Evolutionary conservation across 2,113 vertebrate genomes (phyloP), one percentile per base, ranked within the genome.

Genomic region (Gracilinanus agilis): DNA sequence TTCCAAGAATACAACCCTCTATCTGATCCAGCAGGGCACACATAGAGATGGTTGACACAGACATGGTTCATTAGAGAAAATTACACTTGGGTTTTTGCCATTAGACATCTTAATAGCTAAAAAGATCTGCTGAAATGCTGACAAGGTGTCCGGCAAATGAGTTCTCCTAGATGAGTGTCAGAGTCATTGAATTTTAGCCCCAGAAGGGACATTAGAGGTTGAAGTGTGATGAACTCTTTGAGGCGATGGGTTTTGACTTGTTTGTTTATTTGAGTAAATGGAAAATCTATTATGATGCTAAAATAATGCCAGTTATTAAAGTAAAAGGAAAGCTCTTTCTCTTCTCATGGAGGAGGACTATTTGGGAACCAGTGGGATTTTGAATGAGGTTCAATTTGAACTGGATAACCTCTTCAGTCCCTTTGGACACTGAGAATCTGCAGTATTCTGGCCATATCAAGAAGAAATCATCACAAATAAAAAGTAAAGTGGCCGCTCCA

Each of bases 171-270:
- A 83, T 40, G n/a, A 83, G 67, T 34, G 19, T 40, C 67, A 83
- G 19, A 83, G 23, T 83, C n/a, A 40, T 75, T 83, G 67, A 40
- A 83, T 40, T 40, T 83, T 83, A 83, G 67, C 67, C n/a, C 89
- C 44, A 93, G 92, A 25, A 92, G 90, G 55, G 40, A 94, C 34
- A 92, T 56, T n/a, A 58, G 10, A 56, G 54, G n/a, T 92, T n/a
- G 24, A 88, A 93, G 34, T 40, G 19, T 40, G 67, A 19, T 54
- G 29, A 95, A 55, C 3, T 91, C 95, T 91, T n/a, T 53, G 67
- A 92, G 55, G 6, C 55, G 25, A 90, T 4, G 49, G 53, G 44
- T 94, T 49, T 95, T 19, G n/a, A 83, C 16, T 23, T 40, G 67
- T 40, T 83, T 83, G 16, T 21, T 83, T 40, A 40, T 90, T 95